Evolutionary conservation across 2,797 vertebrate genomes (phyloP).

Genomic region (Tenualosa thibaudeaui): DNA sequence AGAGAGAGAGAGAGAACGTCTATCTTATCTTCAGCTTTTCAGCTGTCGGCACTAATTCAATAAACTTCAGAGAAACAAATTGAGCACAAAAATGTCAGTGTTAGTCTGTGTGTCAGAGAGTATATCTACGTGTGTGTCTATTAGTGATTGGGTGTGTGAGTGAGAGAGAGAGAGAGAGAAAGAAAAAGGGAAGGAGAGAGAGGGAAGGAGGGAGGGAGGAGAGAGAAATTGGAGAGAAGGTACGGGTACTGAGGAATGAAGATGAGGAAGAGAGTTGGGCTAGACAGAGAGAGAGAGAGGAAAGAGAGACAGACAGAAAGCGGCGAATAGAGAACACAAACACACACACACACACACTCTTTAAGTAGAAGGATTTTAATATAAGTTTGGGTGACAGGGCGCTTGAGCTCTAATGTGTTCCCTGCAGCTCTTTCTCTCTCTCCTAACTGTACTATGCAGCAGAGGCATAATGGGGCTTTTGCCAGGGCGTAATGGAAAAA

Average conservation of each 20-base stretch:
- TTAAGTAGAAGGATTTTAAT: slow-evolving; percentile 22
- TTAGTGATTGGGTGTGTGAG: background rate
- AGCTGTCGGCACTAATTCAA: slow-evolving; percentile 79
- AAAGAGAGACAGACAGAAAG: slow-evolving; percentile 18
- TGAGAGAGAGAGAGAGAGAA: background rate
- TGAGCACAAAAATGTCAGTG: slow-evolving; percentile 64
- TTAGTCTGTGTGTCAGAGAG: background rate
- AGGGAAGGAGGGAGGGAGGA: background rate
- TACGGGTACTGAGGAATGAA: slow-evolving; percentile 7
- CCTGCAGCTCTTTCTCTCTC: background rate
- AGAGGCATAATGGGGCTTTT: background rate
- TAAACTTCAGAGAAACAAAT: slow-evolving; percentile 76
- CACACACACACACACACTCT: slow-evolving; percentile 11
- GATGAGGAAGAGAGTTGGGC: background rate
- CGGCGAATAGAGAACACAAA: slow-evolving; percentile 9
- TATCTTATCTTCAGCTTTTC: slow-evolving; percentile 76
- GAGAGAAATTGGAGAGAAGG: background rate
- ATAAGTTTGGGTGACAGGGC: slow-evolving; percentile 14
- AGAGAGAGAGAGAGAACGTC: slow-evolving; percentile 35
- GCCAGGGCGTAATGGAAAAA: background rate
- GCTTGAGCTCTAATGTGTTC: background rate
- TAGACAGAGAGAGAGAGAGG: background rate
- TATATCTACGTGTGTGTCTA: background rate
- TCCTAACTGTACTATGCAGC: background rate
- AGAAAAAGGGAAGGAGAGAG: background rate